Evolutionary conservation across 1,140 invertebrate species (phyloP), one percentile per base, ranked within the genome.

Genomic region (Hyles euphorbiae): DNA sequence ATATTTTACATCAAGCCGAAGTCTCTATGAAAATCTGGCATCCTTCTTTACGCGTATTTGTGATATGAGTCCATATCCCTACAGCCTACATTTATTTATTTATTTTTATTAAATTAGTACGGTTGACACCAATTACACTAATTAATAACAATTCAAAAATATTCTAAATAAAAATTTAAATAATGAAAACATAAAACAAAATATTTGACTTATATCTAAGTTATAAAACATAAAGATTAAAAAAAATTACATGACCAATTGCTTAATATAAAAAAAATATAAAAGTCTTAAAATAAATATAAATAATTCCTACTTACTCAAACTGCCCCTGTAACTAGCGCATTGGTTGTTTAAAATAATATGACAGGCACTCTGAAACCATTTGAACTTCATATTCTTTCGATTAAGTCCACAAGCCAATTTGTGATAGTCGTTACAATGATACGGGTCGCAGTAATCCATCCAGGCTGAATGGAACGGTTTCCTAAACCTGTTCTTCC

Each of bases 381-480:
- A 84, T 56, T 73, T 76, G 50, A 84, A 84, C 3, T 54, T 68
- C 69, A 76, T 74, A 0, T 48, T 68, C 2, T 54, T 43, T 2
- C 78, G 53, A 48, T 84, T 84, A 7, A 82, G 11, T 0, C 76
- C 77, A 32, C 78, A 81, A 0, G 68, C 70, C 0, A 57, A 49
- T 9, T 61, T 77, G 58, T 80, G 69, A 32, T 80, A 78, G 34
- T 78, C 77, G 8, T 78, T 77, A 53, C 82, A 85, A 9, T 83
- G 82, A 48, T 80, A 77, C 0, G 76, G 76, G 6, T 81, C 82
- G 22, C 82, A 85, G 56, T 78, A 85, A 34, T 85, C 82, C 78
- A 82, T 81, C 74, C 75, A 82, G 0, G 69, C 70, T 0, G 81
- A 70, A 10, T 74, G 11, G 52, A 62, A 81, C 0, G 68, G 68